phyloP scores from a whole-genome alignment of 2,113 vertebrate genomes.

The Lophura nycthemera region DNA sequence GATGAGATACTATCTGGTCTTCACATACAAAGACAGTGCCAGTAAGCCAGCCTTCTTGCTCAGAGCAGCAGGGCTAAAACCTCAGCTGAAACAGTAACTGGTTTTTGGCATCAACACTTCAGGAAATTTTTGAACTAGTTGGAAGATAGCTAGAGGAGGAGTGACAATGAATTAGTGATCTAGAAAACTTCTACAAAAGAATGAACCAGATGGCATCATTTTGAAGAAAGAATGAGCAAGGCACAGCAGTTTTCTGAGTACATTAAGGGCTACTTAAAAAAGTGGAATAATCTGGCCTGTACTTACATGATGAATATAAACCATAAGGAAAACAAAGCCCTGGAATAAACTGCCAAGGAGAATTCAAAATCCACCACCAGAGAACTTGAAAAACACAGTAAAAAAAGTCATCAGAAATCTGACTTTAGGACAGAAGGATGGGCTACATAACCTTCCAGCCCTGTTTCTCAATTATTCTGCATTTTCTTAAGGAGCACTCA shows the following conservation, averaged over 20 bases:
- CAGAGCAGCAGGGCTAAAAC: background rate
- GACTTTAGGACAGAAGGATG: background rate
- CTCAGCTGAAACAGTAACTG: background rate
- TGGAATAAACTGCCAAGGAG: background rate
- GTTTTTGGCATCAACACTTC: background rate
- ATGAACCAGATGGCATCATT: background rate
- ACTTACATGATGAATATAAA: background rate
- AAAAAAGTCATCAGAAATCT: background rate
- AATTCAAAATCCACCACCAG: background rate
- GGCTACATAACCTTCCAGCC: background rate
- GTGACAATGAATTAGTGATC: background rate
- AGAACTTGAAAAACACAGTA: background rate
- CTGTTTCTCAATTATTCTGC: background rate
- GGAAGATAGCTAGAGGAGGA: background rate
- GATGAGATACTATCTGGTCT: background rate
- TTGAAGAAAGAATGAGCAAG: background rate
- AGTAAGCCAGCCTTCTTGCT: background rate
- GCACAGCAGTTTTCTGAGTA: background rate
- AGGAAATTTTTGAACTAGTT: background rate
- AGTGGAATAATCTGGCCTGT: background rate
- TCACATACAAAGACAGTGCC: background rate
- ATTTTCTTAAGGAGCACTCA: background rate
- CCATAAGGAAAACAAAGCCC: background rate
- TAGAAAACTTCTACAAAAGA: background rate
- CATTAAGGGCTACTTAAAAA: background rate